These are phyloP conservation scores for Agonopterix alstromeriana DNA, from an alignment of 2,888 invertebrate species.

Conservation along the genomic window DNA sequence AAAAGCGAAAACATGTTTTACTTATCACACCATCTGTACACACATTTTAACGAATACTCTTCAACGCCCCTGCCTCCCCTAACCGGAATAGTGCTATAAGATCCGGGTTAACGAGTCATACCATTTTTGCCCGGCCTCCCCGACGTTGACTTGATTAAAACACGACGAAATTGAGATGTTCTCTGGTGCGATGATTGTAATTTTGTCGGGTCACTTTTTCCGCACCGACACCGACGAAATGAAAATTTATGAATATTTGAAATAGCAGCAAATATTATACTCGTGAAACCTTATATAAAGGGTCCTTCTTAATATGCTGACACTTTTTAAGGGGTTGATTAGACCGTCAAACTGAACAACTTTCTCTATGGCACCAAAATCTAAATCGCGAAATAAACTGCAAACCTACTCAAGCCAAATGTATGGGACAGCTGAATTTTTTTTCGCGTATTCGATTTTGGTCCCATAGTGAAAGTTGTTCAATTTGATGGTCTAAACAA, in stretches of 20 bases:
- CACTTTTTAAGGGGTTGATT: too few species aligned
- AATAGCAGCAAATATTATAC: not conserved
- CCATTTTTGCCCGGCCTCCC: slow-evolving; percentile 24
- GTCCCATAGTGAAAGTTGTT: too few species aligned
- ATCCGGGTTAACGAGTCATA: slow-evolving; percentile 25
- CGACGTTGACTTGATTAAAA: slow-evolving; percentile 32
- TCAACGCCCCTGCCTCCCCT: slow-evolving; percentile 8
- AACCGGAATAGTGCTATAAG: slow-evolving; percentile 24
- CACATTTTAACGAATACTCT: slow-evolving; percentile 7
- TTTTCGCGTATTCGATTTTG: too few species aligned
- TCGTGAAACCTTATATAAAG: too few species aligned
- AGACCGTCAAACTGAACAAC: too few species aligned
- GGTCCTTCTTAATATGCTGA: too few species aligned
- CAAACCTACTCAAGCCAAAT: too few species aligned
- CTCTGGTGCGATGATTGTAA: slow-evolving; percentile 16
- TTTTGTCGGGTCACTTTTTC: slow-evolving; percentile 8
- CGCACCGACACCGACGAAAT: slow-evolving; percentile 1
- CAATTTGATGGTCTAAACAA: too few species aligned
- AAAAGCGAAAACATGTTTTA: too few species aligned
- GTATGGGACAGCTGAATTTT: too few species aligned
- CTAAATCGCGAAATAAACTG: too few species aligned
- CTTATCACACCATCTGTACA: slow-evolving; percentile 8
- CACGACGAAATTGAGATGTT: slow-evolving; percentile 25
- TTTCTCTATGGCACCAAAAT: too few species aligned
- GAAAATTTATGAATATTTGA: slow-evolving; percentile 3